Evolutionary conservation across 2,888 invertebrate species (phyloP), one percentile per base, ranked within the genome.

Genomic region (Chalcosyrphus nemorum): DNA sequence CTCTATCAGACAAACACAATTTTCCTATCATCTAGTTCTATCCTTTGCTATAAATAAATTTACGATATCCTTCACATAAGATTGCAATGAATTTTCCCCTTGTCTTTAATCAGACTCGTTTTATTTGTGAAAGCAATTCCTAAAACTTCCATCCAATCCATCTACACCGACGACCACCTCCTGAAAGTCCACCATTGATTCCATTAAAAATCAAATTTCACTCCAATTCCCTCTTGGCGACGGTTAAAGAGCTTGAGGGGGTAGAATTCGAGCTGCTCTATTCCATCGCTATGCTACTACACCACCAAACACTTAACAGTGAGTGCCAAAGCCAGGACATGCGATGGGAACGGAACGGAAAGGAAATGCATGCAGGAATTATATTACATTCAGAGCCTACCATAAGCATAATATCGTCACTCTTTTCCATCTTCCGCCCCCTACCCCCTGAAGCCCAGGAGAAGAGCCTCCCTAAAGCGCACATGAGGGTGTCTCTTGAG

Each of bases 381-480:
- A 84, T 75, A 84, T 84, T 84, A 82, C 84, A 84, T 84, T 84
- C 84, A 84, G 80, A 84, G 72, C 84, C 84, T 74, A 84, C 84
- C 70, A 74, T 84, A 70, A 74, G 80, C 63, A 80, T 84, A 61
- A 82, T 82, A 82, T 66, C 77, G 66, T 71, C 61, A 65, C 77
- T 63, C 52, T 68, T 56, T 45, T 45, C 68, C 59, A 17, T 43
- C 6, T 45, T 45, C 68, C 59, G 24, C 52, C 6, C 11, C 29
- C 32, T 4, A 4, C 21, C 6, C 9, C 9, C 1, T 9, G 9
- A 11, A 4, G n/a, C 61, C 32, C 32, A 72, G 15, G 61, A 72
- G 15, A 68, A 84, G 78, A 63, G 68, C 57, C 43, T 70, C 65
- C 65, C 61, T 50, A 65, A 63, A 84, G 72, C 65, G 57, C 80